Evolutionary conservation across 2,888 invertebrate species (phyloP).

Genomic region (Pristionchus arcanus): DNA sequence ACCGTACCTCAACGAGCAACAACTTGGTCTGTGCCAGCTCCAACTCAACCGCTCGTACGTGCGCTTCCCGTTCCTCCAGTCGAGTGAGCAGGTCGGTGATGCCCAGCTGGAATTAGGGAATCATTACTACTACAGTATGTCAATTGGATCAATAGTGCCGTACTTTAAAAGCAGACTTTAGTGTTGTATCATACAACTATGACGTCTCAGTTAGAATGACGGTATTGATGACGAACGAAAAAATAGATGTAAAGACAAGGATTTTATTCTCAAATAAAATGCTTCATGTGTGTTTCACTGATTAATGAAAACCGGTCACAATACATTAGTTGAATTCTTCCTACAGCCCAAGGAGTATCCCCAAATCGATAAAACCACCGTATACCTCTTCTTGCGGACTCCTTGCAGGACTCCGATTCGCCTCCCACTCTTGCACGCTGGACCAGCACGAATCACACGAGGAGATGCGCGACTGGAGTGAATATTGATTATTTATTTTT

Average conservation of each 20-base stretch:
- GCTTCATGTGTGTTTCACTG: too few species aligned
- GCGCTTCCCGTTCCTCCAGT: conserved; percentile 68
- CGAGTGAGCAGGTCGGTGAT: conserved; percentile 63
- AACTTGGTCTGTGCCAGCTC: conserved; percentile 97
- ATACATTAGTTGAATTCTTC: too few species aligned
- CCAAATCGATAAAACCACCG: neutral
- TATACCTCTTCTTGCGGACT: conserved; percentile 52
- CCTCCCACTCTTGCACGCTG: conserved; percentile 66
- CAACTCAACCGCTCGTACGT: conserved; percentile 85
- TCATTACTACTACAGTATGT: too few species aligned
- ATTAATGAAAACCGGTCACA: too few species aligned
- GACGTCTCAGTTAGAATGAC: too few species aligned
- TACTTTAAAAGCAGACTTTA: too few species aligned
- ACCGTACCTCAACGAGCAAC: conserved; percentile 89
- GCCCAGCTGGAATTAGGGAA: conserved; percentile 27
- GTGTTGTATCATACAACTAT: too few species aligned
- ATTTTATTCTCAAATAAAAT: too few species aligned
- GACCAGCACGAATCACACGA: conserved; percentile 68
- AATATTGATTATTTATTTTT: neutral
- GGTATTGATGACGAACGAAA: too few species aligned
- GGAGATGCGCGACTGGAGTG: conserved; percentile 62
- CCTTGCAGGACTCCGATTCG: conserved; percentile 63
- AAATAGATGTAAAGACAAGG: too few species aligned
- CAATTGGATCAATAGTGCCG: too few species aligned
- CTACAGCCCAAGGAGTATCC: too few species aligned